Percentiles rank a stretch among this genome's conserved stretches.
These are phyloP conservation scores for Heteropelma amictum DNA, from an alignment of 2,888 invertebrate genomes.

Conservation along the genomic window DNA sequence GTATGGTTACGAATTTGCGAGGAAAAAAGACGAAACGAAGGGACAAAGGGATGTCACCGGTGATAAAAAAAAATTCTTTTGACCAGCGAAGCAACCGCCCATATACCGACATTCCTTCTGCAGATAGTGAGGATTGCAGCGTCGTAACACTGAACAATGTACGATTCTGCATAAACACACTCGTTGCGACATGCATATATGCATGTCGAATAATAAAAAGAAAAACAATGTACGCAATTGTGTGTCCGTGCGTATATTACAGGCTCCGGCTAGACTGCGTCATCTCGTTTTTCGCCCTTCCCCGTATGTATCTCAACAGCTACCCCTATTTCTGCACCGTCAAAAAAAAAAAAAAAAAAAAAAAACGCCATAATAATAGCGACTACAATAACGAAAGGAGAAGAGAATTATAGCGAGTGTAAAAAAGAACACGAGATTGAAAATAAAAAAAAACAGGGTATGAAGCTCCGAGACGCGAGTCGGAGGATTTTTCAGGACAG, in stretches of 20 bases:
- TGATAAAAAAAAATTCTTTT: constrained; percentile 32
- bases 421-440: background rate
- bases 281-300: background rate
- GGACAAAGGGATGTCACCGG: background rate
- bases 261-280: too few relatives aligned
- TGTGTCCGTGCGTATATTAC: background rate
- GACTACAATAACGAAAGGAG: too few relatives aligned
- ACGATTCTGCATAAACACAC: background rate
- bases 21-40: background rate
- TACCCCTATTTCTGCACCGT: constrained; percentile 25
- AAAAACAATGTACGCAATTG: constrained; percentile 12
- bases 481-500: constrained; percentile 58
- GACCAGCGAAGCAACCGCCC: constrained; percentile 1
- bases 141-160: background rate
- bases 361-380: too few relatives aligned
- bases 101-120: background rate
- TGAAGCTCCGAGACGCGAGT: constrained; percentile 29
- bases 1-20: too few relatives aligned
- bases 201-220: background rate
- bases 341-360: constrained; percentile 32
- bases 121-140: background rate
- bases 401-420: constrained; percentile 6
- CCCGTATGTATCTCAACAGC: constrained; percentile 9
- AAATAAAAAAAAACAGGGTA: constrained; percentile 18
- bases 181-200: background rate